phyloP scores from a whole-genome alignment of 2,797 vertebrate genomes.

The Centroberyx gerrardi region DNA sequence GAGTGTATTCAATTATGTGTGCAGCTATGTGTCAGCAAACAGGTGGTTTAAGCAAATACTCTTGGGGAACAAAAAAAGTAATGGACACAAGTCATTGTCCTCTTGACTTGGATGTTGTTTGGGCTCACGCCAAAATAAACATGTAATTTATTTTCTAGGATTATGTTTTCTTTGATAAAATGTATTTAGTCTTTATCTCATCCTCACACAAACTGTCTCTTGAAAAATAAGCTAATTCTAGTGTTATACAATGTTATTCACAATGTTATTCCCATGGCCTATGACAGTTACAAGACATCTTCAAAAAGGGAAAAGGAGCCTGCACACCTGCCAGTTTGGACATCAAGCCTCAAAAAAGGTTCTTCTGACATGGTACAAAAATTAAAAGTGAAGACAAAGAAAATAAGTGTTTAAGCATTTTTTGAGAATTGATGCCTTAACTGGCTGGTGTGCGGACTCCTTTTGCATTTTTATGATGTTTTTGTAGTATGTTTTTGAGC shows the following conservation, averaged over 20 bases:
- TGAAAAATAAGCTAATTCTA: background rate
- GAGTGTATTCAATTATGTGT: conserved; percentile 55
- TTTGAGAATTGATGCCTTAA: no score
- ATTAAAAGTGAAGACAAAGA: no score
- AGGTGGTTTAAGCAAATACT: conserved; percentile 3
- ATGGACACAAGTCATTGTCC: background rate
- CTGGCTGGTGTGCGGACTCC: no score
- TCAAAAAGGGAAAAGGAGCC: no score
- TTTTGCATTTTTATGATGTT: no score
- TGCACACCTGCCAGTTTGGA: no score
- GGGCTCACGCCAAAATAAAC: background rate
- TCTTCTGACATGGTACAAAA: no score
- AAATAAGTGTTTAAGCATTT: no score
- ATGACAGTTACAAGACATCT: background rate
- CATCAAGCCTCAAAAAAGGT: no score
- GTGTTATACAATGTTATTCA: background rate
- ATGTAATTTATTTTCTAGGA: background rate
- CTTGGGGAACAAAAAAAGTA: no score
- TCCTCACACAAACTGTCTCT: background rate
- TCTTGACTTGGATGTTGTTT: background rate
- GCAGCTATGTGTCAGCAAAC: conserved; percentile 54
- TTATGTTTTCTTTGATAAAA: background rate
- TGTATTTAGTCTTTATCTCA: background rate
- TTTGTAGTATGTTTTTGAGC: no score
- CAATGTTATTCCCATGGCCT: background rate